A percentile compares a stretch with the other conserved stretches of the same genome.
These are phyloP conservation scores for Plagodis dolabraria DNA, from an alignment of 2,888 invertebrate species.

Conservation along the genomic window DNA sequence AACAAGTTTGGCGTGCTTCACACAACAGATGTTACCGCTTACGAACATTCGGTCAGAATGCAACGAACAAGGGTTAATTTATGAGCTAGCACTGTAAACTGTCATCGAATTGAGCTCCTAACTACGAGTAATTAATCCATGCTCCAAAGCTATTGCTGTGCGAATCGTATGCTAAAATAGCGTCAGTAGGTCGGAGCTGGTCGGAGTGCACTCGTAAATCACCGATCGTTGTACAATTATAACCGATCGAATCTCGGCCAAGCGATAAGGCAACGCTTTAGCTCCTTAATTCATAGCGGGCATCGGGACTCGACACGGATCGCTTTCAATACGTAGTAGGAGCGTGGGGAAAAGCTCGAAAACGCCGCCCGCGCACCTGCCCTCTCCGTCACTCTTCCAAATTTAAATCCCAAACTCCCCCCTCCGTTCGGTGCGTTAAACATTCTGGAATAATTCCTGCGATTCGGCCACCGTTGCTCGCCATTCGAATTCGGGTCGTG, in stretches of 20 bases:
- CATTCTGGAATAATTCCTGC: conserved; percentile 85
- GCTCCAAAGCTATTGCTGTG: conserved; percentile 25
- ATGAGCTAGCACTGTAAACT: conserved; percentile 31
- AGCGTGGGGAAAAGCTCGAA: conserved; percentile 66
- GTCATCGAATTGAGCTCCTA: conserved; percentile 25
- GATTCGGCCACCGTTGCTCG: conserved; percentile 78
- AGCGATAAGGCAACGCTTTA: conserved; percentile 58
- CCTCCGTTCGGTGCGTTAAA: conserved; percentile 73
- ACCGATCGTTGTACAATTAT: conserved; percentile 60
- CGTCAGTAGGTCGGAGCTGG: conserved; percentile 52
- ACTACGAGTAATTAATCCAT: conserved; percentile 31
- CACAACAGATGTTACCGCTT: conserved; percentile 14
- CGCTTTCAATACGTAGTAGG: conserved; percentile 50
- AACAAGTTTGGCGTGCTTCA: conserved; percentile 16
- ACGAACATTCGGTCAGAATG: conserved; percentile 1
- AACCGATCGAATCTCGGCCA: conserved; percentile 61
- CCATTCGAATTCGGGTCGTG: conserved; percentile 85
- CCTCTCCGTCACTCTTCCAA: conserved; percentile 85
- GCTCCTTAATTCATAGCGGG: conserved; percentile 31
- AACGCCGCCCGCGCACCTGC: conserved; percentile 84
- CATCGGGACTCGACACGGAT: conserved; percentile 38
- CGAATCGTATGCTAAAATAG: conserved; percentile 43
- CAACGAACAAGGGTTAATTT: conserved; percentile 26
- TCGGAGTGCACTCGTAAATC: conserved; percentile 52
- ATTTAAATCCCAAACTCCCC: conserved; percentile 84